These are phyloP conservation scores for Papilio polytes DNA, from an alignment of 1,140 invertebrate genomes.

Conservation along the genomic window DNA sequence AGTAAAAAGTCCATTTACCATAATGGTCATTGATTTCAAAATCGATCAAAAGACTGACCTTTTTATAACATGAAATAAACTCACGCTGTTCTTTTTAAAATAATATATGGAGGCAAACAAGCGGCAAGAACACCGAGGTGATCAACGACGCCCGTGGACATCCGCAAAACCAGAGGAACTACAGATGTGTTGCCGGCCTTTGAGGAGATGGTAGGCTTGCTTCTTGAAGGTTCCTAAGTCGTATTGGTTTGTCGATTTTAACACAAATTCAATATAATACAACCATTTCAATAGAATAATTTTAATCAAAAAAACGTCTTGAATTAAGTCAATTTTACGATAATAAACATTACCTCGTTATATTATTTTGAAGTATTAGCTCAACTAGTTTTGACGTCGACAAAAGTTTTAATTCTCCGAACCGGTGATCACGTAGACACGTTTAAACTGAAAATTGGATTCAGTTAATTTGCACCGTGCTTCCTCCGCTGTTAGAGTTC, in stretches of 20 bases:
- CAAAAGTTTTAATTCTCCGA: slow-evolving; percentile 2
- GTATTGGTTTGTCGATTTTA: too few species aligned
- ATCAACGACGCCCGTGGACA: too few species aligned
- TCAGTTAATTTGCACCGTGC: slow-evolving; percentile 7
- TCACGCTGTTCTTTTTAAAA: background rate
- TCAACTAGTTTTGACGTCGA: background rate
- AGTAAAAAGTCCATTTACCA: slow-evolving; percentile 9
- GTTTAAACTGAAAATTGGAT: slow-evolving; percentile 20
- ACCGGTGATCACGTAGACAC: slow-evolving; percentile 5
- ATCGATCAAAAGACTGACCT: background rate
- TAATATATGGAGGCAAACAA: too few species aligned
- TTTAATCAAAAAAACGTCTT: background rate
- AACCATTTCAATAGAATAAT: too few species aligned
- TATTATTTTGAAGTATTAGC: background rate
- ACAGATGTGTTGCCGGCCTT: too few species aligned
- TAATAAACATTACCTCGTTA: background rate
- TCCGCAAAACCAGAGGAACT: too few species aligned
- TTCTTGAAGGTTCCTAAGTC: too few species aligned
- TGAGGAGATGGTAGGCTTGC: too few species aligned
- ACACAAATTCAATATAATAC: too few species aligned
- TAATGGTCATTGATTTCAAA: background rate
- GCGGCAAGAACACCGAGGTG: too few species aligned
- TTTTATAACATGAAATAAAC: background rate
- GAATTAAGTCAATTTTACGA: background rate
- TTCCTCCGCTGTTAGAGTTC: slow-evolving; percentile 6